Base-by-base conservation (phyloP, 2,888 invertebrate genomes). In the Dynastes hyllus region DNA sequence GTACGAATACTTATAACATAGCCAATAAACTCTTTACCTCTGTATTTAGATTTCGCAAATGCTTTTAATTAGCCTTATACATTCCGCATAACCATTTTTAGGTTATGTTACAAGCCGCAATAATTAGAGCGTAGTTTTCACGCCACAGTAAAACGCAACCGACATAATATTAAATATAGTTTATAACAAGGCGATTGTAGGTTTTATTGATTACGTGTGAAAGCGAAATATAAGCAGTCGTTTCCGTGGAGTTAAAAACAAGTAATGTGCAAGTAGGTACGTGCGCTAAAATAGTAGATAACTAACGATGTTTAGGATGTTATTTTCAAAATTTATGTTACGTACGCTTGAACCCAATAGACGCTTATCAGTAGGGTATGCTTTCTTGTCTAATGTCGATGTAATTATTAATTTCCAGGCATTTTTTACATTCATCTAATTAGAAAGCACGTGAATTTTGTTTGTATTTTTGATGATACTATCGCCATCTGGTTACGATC, bases 1-100 rank as follows among this genome's bases (percentile, higher is more conserved):
- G 73, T 75, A 75, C 40, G 61, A 73, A 45, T 61, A 63, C 45
- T 45, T 61, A 45, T 61, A 45, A n/a, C 45, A 45, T 61, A n/a
- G n/a, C 11, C 27, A 75, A 61, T 5, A 13, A 51, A 51, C 40
- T 69, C 32, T 63, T 32, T 63, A 32, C 32, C 11, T 63, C 27
- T 13, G 8, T 9, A 67, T 69, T 22, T 69, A 69, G 22, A 51
- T 40, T 51, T 69, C 50, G n/a, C 51, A n/a, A 69, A 29, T 29
- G 29, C 66, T 67, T 67, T 63, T 63, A 63, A 63, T 63, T 63
- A 63, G 32, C 63, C 32, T 32, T 6, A 29, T 63, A 32, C 29
- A 29, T 9, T 63, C 63, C n/a, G 63, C 32, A 32, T 63, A 63
- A 61, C 50, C 45, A 40, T 40, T 66, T 69, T 9, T 69, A 51